Percentiles rank a stretch among this genome's conserved stretches.
phyloP scores from a whole-genome alignment of 2,113 vertebrate genomes.

The Lycaon pictus region DNA sequence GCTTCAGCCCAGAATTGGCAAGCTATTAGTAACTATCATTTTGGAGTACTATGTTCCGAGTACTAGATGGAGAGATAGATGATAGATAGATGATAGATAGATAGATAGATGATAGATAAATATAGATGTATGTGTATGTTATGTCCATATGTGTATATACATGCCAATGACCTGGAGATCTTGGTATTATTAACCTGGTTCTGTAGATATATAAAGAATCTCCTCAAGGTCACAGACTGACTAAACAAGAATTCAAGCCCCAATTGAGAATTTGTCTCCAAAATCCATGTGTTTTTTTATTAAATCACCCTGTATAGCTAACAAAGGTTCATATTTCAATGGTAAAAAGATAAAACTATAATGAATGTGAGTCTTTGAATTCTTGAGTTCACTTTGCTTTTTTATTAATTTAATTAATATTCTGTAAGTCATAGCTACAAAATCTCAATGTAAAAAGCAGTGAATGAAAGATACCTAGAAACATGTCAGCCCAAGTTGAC shows the following conservation, averaged over 20 bases:
- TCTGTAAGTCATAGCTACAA: background rate
- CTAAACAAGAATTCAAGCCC: background rate
- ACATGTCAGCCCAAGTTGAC: background rate
- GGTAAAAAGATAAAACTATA: background rate
- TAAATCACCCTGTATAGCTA: background rate
- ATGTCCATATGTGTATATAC: background rate
- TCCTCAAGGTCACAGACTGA: background rate
- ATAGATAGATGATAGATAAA: background rate
- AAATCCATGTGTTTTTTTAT: slow-evolving; percentile 6
- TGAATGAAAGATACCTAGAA: background rate
- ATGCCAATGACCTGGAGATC: background rate
- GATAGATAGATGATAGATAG: background rate
- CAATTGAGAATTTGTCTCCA: background rate
- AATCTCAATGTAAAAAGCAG: background rate
- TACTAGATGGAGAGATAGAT: background rate
- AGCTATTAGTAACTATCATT: background rate
- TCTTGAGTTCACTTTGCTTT: background rate
- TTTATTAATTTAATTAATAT: slow-evolving; percentile 39
- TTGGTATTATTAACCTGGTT: background rate
- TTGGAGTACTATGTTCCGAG: background rate
- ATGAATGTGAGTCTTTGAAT: background rate
- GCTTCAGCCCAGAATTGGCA: background rate
- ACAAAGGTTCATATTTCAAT: slow-evolving; percentile 14
- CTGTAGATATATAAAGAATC: slow-evolving; percentile 15
- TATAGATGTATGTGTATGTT: fast-evolving